phyloP scores from a whole-genome alignment of 2,113 vertebrate species.

The Xenopus borealis region DNA sequence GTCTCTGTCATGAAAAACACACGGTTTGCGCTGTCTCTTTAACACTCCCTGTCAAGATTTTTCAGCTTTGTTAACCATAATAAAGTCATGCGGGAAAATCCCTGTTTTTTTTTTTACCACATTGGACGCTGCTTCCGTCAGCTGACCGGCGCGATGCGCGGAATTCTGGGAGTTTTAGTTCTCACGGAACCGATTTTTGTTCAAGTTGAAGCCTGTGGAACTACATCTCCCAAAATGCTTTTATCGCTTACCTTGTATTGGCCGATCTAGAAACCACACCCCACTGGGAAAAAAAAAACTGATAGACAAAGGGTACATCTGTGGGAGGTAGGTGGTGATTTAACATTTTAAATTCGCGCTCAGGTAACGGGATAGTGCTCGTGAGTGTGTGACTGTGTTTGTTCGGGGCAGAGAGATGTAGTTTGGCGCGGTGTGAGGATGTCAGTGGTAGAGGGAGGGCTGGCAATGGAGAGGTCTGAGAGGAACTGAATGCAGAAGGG shows the following conservation, averaged over 20 bases:
- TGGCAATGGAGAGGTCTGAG: too few species aligned
- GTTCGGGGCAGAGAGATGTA: not conserved
- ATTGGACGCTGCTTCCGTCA: too few species aligned
- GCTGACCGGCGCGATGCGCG: too few species aligned
- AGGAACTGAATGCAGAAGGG: not conserved
- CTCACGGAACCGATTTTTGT: not conserved
- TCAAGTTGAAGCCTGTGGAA: not conserved
- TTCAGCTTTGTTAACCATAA: too few species aligned
- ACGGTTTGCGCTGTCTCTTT: too few species aligned
- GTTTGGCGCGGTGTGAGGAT: too few species aligned
- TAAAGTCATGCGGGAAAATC: too few species aligned
- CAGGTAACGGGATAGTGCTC: not conserved
- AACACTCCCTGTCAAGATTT: too few species aligned
- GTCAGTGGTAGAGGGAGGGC: not conserved
- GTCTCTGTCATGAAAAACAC: too few species aligned
- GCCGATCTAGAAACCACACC: not conserved
- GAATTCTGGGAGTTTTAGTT: conserved; percentile 9
- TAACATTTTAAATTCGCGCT: not conserved
- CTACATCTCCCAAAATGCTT: conserved; percentile 6
- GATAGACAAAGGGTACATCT: conserved; percentile 13
- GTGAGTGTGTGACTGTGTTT: not conserved
- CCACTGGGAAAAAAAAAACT: not conserved
- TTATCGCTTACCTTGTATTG: not conserved
- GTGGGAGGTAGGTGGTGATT: conserved; percentile 14
- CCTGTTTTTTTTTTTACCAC: too few species aligned